Conservation (phyloP, 2,113 vertebrate species). For the Amblyopsis rosae region DNA sequence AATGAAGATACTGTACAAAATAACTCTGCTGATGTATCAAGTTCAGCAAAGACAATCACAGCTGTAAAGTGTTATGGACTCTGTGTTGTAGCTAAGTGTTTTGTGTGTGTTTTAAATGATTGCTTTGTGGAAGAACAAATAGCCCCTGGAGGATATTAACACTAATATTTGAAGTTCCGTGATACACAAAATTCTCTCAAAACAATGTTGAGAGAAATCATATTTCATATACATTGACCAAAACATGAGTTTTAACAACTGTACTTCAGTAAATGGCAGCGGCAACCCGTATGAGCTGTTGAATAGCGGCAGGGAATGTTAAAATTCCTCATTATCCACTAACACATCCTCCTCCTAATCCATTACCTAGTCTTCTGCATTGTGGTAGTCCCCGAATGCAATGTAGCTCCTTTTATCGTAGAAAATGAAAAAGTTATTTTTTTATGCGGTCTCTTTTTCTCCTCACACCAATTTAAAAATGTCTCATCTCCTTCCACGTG, state of each 20-base stretch:
- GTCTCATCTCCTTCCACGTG: constrained; percentile 73
- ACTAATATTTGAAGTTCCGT: constrained; percentile 54
- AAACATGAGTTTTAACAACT: constrained; percentile 24
- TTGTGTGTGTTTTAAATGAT: constrained; percentile 40
- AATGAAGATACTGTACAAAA: too few species aligned
- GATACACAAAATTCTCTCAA: constrained; percentile 53
- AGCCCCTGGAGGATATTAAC: constrained; percentile 35
- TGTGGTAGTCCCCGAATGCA: constrained; percentile 77
- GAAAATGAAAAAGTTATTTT: constrained; percentile 72
- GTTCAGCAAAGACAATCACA: too few species aligned
- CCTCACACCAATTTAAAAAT: constrained; percentile 76
- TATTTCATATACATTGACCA: constrained; percentile 12
- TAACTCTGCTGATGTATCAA: too few species aligned
- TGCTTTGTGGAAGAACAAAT: constrained; percentile 38
- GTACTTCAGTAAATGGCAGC: constrained; percentile 38
- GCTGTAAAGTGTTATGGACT: neutral
- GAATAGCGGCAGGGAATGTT: constrained; percentile 61
- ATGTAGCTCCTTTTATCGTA: constrained; percentile 73
- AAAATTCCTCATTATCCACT: constrained; percentile 73
- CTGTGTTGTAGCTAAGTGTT: constrained; percentile 30
- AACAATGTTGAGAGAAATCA: constrained; percentile 50
- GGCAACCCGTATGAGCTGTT: constrained; percentile 48
- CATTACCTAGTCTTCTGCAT: constrained; percentile 68
- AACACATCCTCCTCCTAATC: constrained; percentile 65
- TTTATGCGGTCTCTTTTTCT: constrained; percentile 42